phyloP scores from a whole-genome alignment of 64 coral and sea anemone genomes.

The Porites lutea region DNA sequence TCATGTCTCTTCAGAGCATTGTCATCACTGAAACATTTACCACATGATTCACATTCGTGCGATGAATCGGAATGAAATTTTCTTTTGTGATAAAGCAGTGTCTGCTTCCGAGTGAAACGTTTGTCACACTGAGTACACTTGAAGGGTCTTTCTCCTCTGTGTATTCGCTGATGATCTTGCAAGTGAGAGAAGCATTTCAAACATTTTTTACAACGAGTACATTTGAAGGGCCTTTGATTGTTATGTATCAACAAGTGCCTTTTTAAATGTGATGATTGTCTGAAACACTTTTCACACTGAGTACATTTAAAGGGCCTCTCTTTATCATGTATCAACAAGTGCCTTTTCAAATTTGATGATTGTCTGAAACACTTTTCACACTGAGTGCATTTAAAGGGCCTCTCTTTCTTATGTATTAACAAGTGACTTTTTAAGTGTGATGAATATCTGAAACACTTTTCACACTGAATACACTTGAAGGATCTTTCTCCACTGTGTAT shows the following conservation, averaged over 20 bases:
- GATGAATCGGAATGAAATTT: neutral
- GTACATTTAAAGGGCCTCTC: neutral
- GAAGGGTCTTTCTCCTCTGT: neutral
- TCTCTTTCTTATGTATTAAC: neutral
- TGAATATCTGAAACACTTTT: neutral
- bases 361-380: neutral
- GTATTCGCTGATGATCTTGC: neutral
- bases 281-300: neutral
- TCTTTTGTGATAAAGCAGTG: neutral
- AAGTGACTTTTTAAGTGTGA: neutral
- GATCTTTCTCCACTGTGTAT: neutral
- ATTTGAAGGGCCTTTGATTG: neutral
- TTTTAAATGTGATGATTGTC: neutral
- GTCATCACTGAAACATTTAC: neutral
- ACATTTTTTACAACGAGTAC: neutral
- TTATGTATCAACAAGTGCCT: neutral
- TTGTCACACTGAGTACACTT: neutral
- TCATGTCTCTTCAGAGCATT: neutral
- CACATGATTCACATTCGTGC: neutral
- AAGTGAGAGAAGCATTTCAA: neutral
- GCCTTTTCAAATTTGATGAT: neutral
- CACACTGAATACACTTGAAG: neutral
- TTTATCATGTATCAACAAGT: neutral
- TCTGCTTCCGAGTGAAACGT: neutral
- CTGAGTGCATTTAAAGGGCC: neutral